Evolutionary conservation across 1,140 invertebrate species (phyloP).

Genomic region (Plodia interpunctella): DNA sequence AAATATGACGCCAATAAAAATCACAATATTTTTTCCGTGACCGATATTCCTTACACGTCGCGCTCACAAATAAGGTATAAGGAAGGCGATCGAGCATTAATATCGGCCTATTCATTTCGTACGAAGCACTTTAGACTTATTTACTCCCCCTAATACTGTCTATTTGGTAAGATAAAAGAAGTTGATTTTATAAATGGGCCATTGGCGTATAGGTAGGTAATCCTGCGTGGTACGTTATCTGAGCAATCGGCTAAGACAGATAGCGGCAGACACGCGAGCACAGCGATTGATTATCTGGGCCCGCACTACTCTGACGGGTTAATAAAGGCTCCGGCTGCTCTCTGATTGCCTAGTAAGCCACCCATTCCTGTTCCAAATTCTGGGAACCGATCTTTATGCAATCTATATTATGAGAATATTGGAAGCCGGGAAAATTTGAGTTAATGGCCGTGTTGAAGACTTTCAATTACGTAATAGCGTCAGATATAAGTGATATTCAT

Average conservation of each 20-base stretch:
- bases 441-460: constrained; percentile 15
- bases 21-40: constrained; percentile 12
- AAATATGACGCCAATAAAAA: constrained; percentile 15
- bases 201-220: constrained; percentile 63
- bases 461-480: neutral
- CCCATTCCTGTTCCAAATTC: constrained; percentile 53
- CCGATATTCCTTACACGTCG: constrained; percentile 22
- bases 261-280: constrained; percentile 69
- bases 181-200: constrained; percentile 67
- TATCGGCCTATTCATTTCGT: constrained; percentile 42
- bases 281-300: constrained; percentile 68
- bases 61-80: constrained; percentile 21
- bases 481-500: no score
- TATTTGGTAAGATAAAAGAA: constrained; percentile 60
- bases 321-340: constrained; percentile 62
- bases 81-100: constrained; percentile 35
- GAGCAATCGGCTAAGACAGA: constrained; percentile 67
- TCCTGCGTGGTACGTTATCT: constrained; percentile 61
- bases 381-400: constrained; percentile 49
- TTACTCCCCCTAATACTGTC: constrained; percentile 49
- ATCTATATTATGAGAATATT: constrained; percentile 33
- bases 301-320: constrained; percentile 63
- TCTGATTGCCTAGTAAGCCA: constrained; percentile 68
- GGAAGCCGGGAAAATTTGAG: constrained; percentile 21
- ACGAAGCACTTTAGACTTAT: constrained; percentile 49